These are phyloP conservation scores for Enteromius paludinosus DNA, from an alignment of 2,797 vertebrate species.

Conservation along the genomic window DNA sequence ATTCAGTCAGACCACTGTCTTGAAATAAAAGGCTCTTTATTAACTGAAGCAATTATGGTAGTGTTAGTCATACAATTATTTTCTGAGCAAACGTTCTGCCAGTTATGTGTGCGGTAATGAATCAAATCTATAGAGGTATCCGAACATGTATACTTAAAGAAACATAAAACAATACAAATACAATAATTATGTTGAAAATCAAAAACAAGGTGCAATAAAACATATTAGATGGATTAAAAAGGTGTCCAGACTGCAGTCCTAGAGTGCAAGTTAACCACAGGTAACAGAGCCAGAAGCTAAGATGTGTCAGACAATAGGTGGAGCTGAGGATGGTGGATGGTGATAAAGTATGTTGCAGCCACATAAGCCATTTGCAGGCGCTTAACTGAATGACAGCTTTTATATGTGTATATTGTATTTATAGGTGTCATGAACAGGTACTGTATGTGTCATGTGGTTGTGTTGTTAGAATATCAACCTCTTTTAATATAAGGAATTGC, in stretches of 20 bases:
- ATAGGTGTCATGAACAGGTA: background rate
- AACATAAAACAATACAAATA: background rate
- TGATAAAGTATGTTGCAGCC: background rate
- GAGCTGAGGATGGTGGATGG: background rate
- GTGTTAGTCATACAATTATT: background rate
- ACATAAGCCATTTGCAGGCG: background rate
- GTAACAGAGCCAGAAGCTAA: background rate
- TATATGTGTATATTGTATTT: background rate
- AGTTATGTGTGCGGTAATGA: background rate
- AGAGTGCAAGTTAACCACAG: background rate
- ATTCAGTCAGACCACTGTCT: background rate
- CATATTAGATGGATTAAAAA: conserved; percentile 1
- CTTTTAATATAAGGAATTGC: background rate
- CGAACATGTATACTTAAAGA: background rate
- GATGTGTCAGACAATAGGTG: background rate
- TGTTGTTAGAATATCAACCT: background rate
- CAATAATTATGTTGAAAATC: background rate
- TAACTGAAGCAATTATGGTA: background rate
- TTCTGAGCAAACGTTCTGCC: background rate
- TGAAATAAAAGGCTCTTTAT: background rate
- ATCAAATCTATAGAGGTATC: background rate
- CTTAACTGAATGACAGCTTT: background rate
- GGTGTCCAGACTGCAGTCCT: conserved; percentile 19
- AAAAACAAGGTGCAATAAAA: background rate
- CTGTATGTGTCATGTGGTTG: background rate